Percentiles rank a stretch among this genome's conserved stretches.
Conservation (phyloP, 2,888 invertebrate genomes). For the Drosophila nr. perissopoda region DNA sequence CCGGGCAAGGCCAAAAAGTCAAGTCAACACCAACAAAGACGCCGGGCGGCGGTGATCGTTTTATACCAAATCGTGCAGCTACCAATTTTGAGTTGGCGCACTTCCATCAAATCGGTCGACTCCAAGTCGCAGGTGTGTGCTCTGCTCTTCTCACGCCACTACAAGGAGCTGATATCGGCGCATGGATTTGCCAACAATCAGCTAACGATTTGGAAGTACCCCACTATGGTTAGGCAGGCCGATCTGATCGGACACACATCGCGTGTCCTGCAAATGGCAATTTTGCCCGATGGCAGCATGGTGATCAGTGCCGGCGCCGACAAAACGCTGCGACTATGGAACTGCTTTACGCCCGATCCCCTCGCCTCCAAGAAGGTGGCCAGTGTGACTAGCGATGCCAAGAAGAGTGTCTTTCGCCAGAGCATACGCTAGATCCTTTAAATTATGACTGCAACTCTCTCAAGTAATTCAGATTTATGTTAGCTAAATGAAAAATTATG, state of each 20-base stretch:
- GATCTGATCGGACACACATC: conserved; percentile 95
- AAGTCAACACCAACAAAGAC: conserved; percentile 91
- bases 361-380: conserved; percentile 88
- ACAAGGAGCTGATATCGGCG: conserved; percentile 97
- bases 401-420: conserved; percentile 88
- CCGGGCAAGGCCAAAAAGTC: conserved; percentile 85
- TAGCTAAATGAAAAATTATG: conserved; percentile 24
- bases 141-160: conserved; percentile 95
- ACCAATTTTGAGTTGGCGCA: conserved; percentile 97
- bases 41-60: conserved; percentile 91
- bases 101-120: conserved; percentile 91
- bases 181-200: conserved; percentile 99
- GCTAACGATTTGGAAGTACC: conserved; percentile 98
- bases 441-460: neutral
- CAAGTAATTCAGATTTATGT: neutral
- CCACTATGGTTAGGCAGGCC: conserved; percentile 93
- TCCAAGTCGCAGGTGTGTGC: conserved; percentile 98
- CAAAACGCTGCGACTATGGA: conserved; percentile 98
- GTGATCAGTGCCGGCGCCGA: conserved; percentile 98
- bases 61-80: conserved; percentile 94
- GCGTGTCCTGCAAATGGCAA: conserved; percentile 94
- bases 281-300: conserved; percentile 97
- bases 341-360: conserved; percentile 94
- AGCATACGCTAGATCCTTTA: conserved; percentile 87
- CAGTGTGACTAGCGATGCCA: conserved; percentile 85